Evolutionary conservation across 2,888 invertebrate genomes (phyloP), one percentile per base, ranked within the genome.

Genomic region (Candidula unifasciata): DNA sequence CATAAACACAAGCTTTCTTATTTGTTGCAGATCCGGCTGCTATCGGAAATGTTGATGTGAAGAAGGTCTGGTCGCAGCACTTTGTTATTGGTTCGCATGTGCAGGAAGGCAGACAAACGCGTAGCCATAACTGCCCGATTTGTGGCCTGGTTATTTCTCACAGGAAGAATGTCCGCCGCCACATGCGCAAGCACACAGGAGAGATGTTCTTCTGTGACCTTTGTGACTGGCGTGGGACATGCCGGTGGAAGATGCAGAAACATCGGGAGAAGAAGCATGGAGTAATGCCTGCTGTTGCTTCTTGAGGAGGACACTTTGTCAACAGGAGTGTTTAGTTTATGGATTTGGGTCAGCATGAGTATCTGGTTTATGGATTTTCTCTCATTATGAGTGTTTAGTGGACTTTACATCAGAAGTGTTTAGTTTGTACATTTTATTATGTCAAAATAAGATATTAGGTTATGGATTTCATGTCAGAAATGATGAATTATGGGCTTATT

Each of bases 141-240:
- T 86, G 86, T 77, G 82, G 82, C 30, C 82, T 85, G 16, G 74
- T 79, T 3, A 86, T 83, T 30, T 71, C 80, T 35, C 86, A 84
- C 54, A 74, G 82, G 64, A 83, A 84, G 35, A 86, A 86, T 73
- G 66, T 85, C n/a, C 57, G 69, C 3, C 84, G 86, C 30, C 86
- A 86, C 52, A 86, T 86, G 86, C 81, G 86, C 30, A 86, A 84
- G 54, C 86, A 86, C 44, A 86, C 86, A 24, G 86, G 86, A 21
- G 85, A 86, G 69, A 80, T 86, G 85, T 86, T 85, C 68, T 77
- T 69, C 54, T 86, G 86, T 77, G 84, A 86, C 21, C 52, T 82
- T 66, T 86, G 86, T 78, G 84, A 73, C 44, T 84, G 84, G 83
- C 83, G 82, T 33, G 84, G 83, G 24, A 86, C 84, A 68, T 86